Evolutionary conservation across 1,140 invertebrate genomes (phyloP), one percentile per base, ranked within the genome.

Genomic region (Octopus bimaculoides): DNA sequence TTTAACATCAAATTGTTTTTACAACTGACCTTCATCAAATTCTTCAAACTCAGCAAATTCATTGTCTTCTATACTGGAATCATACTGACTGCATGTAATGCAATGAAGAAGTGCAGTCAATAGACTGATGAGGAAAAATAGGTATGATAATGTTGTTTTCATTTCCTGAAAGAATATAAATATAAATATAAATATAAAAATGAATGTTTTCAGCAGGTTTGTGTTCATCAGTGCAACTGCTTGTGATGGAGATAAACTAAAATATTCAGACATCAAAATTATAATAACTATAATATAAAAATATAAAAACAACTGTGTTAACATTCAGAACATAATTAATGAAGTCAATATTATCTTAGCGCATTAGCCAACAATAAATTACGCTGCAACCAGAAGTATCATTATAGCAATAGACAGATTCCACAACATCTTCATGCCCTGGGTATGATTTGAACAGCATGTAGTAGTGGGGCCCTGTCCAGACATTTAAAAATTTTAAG

Each of bases 31-130:
- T 78, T 89, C 89, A 82, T 92, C 91, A 89, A 96, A 95, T 86
- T 98, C 96, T 90, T 98, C 97, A 92, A 98, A 98, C 89, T 98
- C 97, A 3, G 96, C 96, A 92, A 98, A 98, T 86, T 98, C 97
- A 92, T 97, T 97, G 87, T 97, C 96, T 73, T 89, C 88, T 17
- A 87, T 79, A 55, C 87, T 83, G 12, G 82, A 85, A 83, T 85
- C 86, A 54, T 76, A 78, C 20, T 79, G 82, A 77, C 52, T 75
- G 26, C 41, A 52, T 75, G 20, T 52, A 14, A 53, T 41, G 20
- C 41, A 75, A 9, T 52, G 26, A 17, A 75, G 20, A n/a, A 41
- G n/a, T 7, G 55, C 10, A n/a, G 56, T 77, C 7, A 77, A 17
- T 9, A 55, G 20, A n/a, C 56, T n/a, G 14, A 66, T 10, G 12